A percentile compares a stretch with the other conserved stretches of the same genome.
phyloP scores from a whole-genome alignment of 2,888 invertebrate species.

The Morpho deidamia region DNA sequence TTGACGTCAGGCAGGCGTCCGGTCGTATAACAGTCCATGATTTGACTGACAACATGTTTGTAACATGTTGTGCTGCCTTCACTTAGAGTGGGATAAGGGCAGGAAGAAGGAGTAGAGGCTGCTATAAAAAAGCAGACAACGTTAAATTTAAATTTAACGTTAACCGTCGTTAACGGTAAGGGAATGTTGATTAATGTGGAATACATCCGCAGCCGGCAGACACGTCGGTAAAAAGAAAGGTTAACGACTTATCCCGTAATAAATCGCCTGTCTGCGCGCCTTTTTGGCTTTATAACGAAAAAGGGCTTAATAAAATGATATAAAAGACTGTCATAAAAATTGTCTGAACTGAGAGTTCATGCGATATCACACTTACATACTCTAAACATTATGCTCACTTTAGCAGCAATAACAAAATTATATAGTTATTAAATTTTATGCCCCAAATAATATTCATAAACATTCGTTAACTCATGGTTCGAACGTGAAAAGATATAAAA shows the following conservation, averaged over 20 bases:
- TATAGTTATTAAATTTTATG: too few relatives aligned
- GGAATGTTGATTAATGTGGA: slow-evolving; percentile 19
- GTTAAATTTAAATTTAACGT: slow-evolving; percentile 9
- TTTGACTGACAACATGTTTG: too few relatives aligned
- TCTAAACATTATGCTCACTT: background rate
- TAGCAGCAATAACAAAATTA: background rate
- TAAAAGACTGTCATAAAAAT: slow-evolving; percentile 10
- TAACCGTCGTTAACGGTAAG: slow-evolving; percentile 1
- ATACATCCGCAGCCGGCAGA: slow-evolving; percentile 19
- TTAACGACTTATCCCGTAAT: slow-evolving; percentile 20
- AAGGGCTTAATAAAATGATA: slow-evolving; percentile 9
- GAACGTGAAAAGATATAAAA: too few relatives aligned
- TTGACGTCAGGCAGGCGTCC: too few relatives aligned
- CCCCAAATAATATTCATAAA: too few relatives aligned
- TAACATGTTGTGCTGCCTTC: too few relatives aligned
- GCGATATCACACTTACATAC: slow-evolving; percentile 1
- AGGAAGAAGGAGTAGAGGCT: too few relatives aligned
- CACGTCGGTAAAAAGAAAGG: slow-evolving; percentile 19
- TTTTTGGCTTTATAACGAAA: slow-evolving; percentile 11
- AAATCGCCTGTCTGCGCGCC: slow-evolving; percentile 14
- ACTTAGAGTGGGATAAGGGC: too few relatives aligned
- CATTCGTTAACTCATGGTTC: too few relatives aligned
- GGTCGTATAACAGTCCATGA: too few relatives aligned
- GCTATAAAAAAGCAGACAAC: too few relatives aligned
- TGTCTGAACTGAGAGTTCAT: slow-evolving; percentile 3